Evolutionary conservation across 1,140 invertebrate genomes (phyloP).

Genomic region (roundworm (Caenorhabditis elegans)): DNA sequence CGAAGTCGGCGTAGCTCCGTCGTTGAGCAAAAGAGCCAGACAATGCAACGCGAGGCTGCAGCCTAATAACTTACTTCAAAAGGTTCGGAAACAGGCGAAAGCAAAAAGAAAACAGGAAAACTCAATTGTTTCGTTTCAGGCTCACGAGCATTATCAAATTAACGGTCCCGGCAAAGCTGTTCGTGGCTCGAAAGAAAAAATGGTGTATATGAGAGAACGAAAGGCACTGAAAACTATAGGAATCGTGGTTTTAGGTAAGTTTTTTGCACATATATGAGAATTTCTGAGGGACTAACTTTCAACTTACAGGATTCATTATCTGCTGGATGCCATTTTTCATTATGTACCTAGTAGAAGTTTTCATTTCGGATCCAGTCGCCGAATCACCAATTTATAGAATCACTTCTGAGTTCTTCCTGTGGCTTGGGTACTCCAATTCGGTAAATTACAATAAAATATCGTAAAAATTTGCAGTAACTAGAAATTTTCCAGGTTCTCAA

Average conservation of each 20-base stretch:
- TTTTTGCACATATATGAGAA: not conserved
- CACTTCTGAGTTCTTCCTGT: constrained; percentile 65
- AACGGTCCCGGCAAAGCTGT: constrained; percentile 54
- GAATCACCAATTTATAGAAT: constrained; percentile 54
- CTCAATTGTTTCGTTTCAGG: constrained; percentile 32
- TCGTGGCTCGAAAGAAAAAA: constrained; percentile 65
- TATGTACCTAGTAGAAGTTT: constrained; percentile 68
- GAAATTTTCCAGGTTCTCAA: constrained; percentile 65
- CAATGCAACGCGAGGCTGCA: constrained; percentile 34
- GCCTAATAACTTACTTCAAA: constrained; percentile 42
- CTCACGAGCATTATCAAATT: constrained; percentile 47
- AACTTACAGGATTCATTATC: constrained; percentile 68
- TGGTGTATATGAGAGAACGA: constrained; percentile 67
- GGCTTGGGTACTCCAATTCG: constrained; percentile 70
- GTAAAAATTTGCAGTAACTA: not conserved
- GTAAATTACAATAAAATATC: constrained; percentile 43
- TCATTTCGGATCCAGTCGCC: constrained; percentile 56
- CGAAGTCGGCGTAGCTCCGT: constrained; percentile 33
- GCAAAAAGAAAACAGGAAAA: not conserved
- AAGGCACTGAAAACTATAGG: constrained; percentile 70
- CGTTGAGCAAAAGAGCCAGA: constrained; percentile 7
- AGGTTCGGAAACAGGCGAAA: not conserved
- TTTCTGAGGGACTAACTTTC: constrained; percentile 38
- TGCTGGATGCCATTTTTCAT: constrained; percentile 71
- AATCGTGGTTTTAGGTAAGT: constrained; percentile 68